Conservation (phyloP, 2,113 vertebrate species). For the Phyllostomus discolor region DNA sequence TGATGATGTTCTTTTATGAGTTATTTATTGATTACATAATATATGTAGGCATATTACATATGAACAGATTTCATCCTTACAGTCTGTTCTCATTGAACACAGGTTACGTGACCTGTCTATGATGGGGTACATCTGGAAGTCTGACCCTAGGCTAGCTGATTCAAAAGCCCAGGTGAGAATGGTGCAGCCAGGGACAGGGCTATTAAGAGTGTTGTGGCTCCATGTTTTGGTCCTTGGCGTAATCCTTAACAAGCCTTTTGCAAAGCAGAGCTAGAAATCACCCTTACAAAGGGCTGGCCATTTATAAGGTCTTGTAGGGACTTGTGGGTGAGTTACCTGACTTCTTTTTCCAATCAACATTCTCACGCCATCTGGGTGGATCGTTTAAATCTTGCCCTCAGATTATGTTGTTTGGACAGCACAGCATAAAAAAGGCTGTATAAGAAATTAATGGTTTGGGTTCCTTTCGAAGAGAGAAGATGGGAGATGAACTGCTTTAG, state of each 20-base stretch:
- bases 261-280: not conserved
- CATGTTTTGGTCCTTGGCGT: not conserved
- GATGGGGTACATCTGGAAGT: not conserved
- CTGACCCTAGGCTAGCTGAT: not conserved
- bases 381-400: not conserved
- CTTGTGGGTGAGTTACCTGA: not conserved
- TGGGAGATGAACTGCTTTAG: conserved; percentile 24
- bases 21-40: not conserved
- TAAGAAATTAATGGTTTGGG: conserved; percentile 16
- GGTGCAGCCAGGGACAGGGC: not conserved
- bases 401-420: not conserved
- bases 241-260: not conserved
- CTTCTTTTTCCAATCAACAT: not conserved
- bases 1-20: not conserved
- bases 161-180: not conserved
- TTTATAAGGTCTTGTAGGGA: not conserved
- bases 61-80: not conserved
- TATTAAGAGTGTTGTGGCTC: too few species aligned
- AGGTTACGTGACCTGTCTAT: not conserved
- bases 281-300: not conserved
- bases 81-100: not conserved
- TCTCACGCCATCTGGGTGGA: not conserved
- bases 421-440: not conserved
- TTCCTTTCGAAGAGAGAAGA: conserved; percentile 27
- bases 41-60: not conserved